phyloP scores from a whole-genome alignment of 92 coral and sea anemone genomes.

The Porites divaricata region DNA sequence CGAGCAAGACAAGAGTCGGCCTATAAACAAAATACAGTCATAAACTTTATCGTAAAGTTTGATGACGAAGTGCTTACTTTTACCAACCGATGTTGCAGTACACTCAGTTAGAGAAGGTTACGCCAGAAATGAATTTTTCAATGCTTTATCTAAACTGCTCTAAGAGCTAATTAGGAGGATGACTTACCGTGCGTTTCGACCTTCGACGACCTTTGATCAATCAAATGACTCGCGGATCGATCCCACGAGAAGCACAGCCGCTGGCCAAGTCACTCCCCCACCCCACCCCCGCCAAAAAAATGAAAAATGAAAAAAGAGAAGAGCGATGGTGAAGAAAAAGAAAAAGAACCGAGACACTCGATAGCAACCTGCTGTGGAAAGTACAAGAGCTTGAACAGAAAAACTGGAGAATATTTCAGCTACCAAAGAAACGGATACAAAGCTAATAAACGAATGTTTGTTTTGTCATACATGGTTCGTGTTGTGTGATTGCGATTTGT shows the following conservation, averaged over 20 bases:
- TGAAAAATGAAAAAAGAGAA: too few relatives aligned
- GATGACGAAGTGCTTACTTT: too few relatives aligned
- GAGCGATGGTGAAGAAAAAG: too few relatives aligned
- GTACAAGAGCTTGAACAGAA: not conserved
- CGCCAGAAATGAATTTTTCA: not conserved
- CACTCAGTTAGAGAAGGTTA: not conserved
- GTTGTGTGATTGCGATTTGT: not conserved
- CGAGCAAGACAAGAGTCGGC: not conserved
- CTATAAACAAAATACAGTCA: not conserved
- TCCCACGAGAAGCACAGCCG: not conserved
- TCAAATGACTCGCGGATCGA: too few relatives aligned
- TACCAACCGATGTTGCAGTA: not conserved
- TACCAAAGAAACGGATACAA: not conserved
- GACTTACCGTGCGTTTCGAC: not conserved
- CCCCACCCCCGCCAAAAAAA: not conserved
- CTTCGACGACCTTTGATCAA: not conserved
- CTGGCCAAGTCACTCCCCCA: not conserved
- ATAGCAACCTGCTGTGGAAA: too few relatives aligned
- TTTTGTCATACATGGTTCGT: not conserved
- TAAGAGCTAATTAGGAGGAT: not conserved
- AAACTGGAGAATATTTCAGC: not conserved
- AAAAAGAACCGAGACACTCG: too few relatives aligned
- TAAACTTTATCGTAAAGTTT: too few relatives aligned
- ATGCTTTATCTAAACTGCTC: too few relatives aligned
- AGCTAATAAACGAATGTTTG: not conserved